These are phyloP conservation scores for Andrena haemorrhoa DNA, from an alignment of 2,888 invertebrate genomes.

Conservation along the genomic window DNA sequence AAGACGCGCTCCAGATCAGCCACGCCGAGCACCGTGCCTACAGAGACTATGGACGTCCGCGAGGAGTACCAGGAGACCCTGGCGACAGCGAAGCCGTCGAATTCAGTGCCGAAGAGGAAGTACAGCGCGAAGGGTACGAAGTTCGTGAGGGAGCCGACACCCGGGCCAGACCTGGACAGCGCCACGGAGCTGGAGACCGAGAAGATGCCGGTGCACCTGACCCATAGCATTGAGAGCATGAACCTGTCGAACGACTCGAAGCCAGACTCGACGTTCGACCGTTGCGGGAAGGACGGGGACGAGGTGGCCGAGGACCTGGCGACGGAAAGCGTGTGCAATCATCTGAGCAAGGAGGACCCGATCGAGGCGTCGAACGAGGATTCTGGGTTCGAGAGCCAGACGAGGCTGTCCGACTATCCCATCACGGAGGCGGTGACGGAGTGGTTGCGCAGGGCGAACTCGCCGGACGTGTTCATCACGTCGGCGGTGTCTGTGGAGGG, in stretches of 20 bases:
- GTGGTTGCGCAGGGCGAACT: conserved; percentile 86
- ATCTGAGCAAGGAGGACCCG: conserved; percentile 36
- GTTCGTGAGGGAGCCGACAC: conserved; percentile 79
- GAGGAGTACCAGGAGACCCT: conserved; percentile 19
- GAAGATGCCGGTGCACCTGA: conserved; percentile 15
- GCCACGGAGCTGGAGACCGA: conserved; percentile 35
- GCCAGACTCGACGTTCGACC: conserved; percentile 4
- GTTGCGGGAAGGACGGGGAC: not conserved
- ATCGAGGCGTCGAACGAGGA: conserved; percentile 77
- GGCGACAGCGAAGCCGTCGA: conserved; percentile 28
- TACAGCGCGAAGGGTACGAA: conserved; percentile 77
- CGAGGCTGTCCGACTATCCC: conserved; percentile 79
- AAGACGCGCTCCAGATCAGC: conserved; percentile 21
- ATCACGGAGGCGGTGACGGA: conserved; percentile 88
- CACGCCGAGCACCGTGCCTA: conserved; percentile 15
- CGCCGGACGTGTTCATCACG: conserved; percentile 81
- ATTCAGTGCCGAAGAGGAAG: conserved; percentile 58
- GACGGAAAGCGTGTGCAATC: conserved; percentile 16
- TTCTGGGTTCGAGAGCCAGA: conserved; percentile 80
- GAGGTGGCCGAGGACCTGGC: not conserved
- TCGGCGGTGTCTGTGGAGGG: conserved; percentile 58
- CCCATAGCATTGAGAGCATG: conserved; percentile 23
- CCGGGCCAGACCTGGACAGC: conserved; percentile 75
- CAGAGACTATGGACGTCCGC: conserved; percentile 5
- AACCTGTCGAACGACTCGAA: conserved; percentile 39